Percentiles rank a stretch among this genome's conserved stretches.
These are phyloP conservation scores for Microcebus ravelobensis DNA, from an alignment of 2,113 vertebrate genomes.

Conservation along the genomic window DNA sequence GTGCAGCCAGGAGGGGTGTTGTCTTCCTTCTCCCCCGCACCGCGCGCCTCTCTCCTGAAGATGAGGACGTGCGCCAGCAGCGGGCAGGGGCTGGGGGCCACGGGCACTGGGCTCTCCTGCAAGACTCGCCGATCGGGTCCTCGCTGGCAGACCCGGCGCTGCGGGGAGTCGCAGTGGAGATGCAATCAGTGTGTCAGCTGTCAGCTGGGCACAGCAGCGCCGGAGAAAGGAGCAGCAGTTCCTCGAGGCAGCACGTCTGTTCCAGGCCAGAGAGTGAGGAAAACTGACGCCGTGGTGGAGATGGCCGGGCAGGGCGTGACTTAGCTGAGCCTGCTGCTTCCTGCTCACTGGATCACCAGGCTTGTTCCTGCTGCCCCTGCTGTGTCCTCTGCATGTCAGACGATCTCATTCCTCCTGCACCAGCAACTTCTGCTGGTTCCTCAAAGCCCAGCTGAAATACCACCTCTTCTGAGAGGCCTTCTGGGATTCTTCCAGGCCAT, in stretches of 20 bases:
- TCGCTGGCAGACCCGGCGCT: background rate
- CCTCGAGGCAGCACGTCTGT: slow-evolving; percentile 62
- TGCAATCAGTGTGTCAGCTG: slow-evolving; percentile 67
- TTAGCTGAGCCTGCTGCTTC: background rate
- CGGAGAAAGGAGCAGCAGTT: slow-evolving; percentile 64
- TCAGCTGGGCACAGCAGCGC: slow-evolving; percentile 64
- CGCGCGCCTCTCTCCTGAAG: background rate
- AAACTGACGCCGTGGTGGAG: background rate
- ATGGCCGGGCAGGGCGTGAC: background rate
- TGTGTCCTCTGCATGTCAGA: background rate
- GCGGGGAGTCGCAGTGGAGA: slow-evolving; percentile 53
- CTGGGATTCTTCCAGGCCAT: background rate
- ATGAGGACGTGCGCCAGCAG: background rate
- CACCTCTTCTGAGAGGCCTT: background rate
- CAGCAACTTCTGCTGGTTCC: background rate
- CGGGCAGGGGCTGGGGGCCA: background rate
- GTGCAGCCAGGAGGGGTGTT: rapidly evolving
- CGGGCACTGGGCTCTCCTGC: background rate
- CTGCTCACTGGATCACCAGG: background rate
- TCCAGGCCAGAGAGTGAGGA: slow-evolving; percentile 21
- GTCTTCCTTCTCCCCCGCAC: background rate
- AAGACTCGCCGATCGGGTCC: background rate
- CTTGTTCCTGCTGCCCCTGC: background rate
- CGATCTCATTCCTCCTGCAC: background rate
- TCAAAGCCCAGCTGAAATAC: background rate